These are phyloP conservation scores for Laothoe populi DNA, from an alignment of 2,888 invertebrate genomes.

Conservation along the genomic window DNA sequence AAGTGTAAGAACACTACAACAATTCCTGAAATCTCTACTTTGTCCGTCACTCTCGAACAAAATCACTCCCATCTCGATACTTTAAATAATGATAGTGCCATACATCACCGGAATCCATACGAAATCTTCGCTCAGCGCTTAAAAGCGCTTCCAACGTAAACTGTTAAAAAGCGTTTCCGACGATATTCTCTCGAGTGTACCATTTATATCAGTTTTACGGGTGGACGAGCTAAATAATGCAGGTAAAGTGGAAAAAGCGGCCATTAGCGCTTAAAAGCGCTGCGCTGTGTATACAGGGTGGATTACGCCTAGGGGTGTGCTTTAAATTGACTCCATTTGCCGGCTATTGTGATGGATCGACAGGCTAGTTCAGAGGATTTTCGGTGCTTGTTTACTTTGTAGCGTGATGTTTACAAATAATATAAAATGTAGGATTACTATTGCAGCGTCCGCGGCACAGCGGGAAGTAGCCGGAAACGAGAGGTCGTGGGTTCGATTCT, in stretches of 20 bases:
- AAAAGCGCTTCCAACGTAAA: slow-evolving; percentile 12
- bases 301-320: slow-evolving; percentile 31
- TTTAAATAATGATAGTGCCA: slow-evolving; percentile 24
- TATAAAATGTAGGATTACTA: too few relatives aligned
- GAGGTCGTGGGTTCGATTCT: too few relatives aligned
- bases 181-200: slow-evolving; percentile 47
- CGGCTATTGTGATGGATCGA: slow-evolving; percentile 20
- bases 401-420: background rate
- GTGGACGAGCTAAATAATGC: slow-evolving; percentile 61
- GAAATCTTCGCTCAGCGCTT: slow-evolving; percentile 14
- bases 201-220: slow-evolving; percentile 63
- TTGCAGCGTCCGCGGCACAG: too few relatives aligned
- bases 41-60: background rate
- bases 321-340: slow-evolving; percentile 38
- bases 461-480: too few relatives aligned
- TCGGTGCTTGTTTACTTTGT: background rate
- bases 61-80: slow-evolving; percentile 8
- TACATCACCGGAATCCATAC: slow-evolving; percentile 13
- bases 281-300: slow-evolving; percentile 36
- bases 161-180: slow-evolving; percentile 17
- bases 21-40: background rate
- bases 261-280: slow-evolving; percentile 62
- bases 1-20: background rate
- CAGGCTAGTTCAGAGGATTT: slow-evolving; percentile 7
- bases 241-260: slow-evolving; percentile 49